Percentiles rank a stretch among this genome's conserved stretches.
Evolutionary conservation across 2,888 invertebrate species (phyloP).

Genomic region (Steinernema carpocapsae): DNA sequence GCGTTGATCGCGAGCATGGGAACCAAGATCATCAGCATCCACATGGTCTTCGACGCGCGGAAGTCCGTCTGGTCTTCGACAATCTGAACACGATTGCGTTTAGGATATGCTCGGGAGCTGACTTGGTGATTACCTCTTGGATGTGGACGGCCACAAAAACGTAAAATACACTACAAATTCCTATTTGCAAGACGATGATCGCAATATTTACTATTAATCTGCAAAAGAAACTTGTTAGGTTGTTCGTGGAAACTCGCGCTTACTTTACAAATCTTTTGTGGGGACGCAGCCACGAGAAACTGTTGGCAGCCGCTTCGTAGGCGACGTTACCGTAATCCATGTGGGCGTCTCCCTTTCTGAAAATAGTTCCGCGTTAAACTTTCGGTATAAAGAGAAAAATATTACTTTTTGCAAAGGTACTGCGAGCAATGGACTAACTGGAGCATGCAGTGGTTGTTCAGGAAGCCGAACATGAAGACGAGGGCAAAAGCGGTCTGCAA

Average conservation of each 20-base stretch:
- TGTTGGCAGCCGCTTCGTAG: slow-evolving; percentile 64
- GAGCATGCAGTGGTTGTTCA: slow-evolving; percentile 63
- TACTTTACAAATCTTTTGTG: slow-evolving; percentile 52
- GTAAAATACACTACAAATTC: slow-evolving; percentile 65
- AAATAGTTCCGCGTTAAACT: slow-evolving; percentile 36
- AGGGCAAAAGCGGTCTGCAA: slow-evolving; percentile 59
- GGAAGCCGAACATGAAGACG: slow-evolving; percentile 59
- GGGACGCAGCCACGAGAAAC: slow-evolving; percentile 50
- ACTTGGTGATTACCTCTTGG: slow-evolving; percentile 51
- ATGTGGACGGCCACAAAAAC: slow-evolving; percentile 62
- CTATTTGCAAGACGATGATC: slow-evolving; percentile 60
- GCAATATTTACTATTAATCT: slow-evolving; percentile 60
- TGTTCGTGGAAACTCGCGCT: no score
- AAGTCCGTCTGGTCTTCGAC: slow-evolving; percentile 47
- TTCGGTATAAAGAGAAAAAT: not conserved
- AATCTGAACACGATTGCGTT: slow-evolving; percentile 41
- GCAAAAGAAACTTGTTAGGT: no score
- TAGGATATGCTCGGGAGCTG: not conserved
- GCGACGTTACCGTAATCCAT: slow-evolving; percentile 71
- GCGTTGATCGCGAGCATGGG: slow-evolving; percentile 53
- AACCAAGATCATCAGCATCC: slow-evolving; percentile 49
- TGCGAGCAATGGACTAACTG: slow-evolving; percentile 65
- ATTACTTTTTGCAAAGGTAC: slow-evolving; percentile 58
- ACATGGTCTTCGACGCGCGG: slow-evolving; percentile 40
- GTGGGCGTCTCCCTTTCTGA: slow-evolving; percentile 55